Evolutionary conservation across 1,140 invertebrate species (phyloP), one percentile per base, ranked within the genome.

Genomic region (Mamestra configurata): DNA sequence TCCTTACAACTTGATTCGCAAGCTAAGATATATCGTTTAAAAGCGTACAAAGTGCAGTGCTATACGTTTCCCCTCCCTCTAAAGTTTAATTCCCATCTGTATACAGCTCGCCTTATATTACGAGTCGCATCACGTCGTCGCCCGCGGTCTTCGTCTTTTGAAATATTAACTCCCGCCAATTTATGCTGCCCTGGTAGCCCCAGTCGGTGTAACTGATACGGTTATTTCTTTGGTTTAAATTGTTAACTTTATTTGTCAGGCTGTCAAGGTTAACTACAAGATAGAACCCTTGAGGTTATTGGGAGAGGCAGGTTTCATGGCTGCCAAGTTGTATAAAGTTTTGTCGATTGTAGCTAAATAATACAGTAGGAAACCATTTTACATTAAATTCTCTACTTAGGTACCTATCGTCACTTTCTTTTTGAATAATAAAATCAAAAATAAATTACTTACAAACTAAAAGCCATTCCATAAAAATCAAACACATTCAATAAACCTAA

Each of bases 101-200:
- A 53, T 66, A 77, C 53, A 49, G n/a, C 43, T 10, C 22, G 68
- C 43, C 27, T 43, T 64, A 31, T 40, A 20, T 77, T 77, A 49
- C 43, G 27, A 79, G 51, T 68, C 55, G 27, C 24, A 35, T 72
- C 78, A 79, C 78, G 78, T 79, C 78, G 27, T 64, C 40, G 68
- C 78, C 68, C 57, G 78, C 37, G 78, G 70, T 79, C 70, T 51
- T 66, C 61, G 57, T 64, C 78, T 79, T 79, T 79, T 79, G 78
- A 79, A 79, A 79, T 79, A 79, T 79, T 79, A 79, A 79, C 78
- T 79, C 78, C 43, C 70, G 27, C 59, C 55, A 79, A 71, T 70
- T 79, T 72, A 79, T 79, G 78, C 43, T 22, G 43, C 49, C 78
- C 78, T 79, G 40, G 78, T 73, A 79, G 4, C 78, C 27, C 24